Evolutionary conservation across 2,113 vertebrate species (phyloP).

Genomic region (Patagioenas fasciata): DNA sequence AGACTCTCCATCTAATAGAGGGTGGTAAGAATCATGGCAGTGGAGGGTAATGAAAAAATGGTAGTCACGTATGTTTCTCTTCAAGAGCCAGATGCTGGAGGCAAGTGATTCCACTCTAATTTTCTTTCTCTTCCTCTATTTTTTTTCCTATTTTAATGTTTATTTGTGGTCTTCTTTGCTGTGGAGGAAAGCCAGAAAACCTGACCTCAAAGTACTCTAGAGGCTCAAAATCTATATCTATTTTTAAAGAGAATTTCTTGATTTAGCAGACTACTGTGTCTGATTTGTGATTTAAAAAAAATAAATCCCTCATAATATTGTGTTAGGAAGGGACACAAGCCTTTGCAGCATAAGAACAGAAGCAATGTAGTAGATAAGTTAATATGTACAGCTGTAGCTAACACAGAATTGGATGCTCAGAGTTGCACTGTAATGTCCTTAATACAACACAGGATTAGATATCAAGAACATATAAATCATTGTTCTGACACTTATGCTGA

Average conservation of each 20-base stretch:
- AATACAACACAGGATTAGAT: not conserved
- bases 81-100: conserved; percentile 42
- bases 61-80: conserved; percentile 12
- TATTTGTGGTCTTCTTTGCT: not conserved
- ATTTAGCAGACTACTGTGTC: not conserved
- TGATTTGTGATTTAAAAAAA: not conserved
- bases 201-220: not conserved
- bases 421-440: not conserved
- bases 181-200: conserved; percentile 9
- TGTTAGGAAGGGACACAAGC: not conserved
- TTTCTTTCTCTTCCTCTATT: not conserved
- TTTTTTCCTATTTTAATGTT: not conserved
- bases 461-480: not conserved
- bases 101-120: conserved; percentile 26
- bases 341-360: not conserved
- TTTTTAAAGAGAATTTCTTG: not conserved
- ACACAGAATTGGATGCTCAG: not conserved
- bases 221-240: not conserved
- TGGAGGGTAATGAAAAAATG: not conserved
- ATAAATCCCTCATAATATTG: not conserved
- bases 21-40: not conserved
- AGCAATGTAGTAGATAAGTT: not conserved
- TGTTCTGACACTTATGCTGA: not conserved
- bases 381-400: not conserved
- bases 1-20: not conserved